Percentiles rank a stretch among this genome's conserved stretches.
Conservation (phyloP, 2,797 vertebrate species). For the Nyctalus aviator region DNA sequence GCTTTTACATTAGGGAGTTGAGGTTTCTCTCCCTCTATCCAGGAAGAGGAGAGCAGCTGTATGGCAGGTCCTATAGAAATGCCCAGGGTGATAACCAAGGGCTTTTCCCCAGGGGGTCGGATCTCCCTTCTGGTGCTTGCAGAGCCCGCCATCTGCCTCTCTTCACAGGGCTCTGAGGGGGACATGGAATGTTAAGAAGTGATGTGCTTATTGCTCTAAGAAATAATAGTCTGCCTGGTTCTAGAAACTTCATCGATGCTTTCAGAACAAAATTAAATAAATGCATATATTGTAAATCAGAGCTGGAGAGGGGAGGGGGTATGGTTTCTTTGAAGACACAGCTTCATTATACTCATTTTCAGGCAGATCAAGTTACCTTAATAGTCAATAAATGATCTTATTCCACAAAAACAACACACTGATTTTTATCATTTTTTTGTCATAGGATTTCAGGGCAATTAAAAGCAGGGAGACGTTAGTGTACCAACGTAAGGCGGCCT, state of each 20-base stretch:
- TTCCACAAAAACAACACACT: background rate
- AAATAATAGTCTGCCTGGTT: background rate
- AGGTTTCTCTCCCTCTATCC: background rate
- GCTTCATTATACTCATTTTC: conserved; percentile 36
- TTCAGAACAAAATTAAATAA: background rate
- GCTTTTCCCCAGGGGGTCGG: background rate
- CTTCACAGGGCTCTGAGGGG: background rate
- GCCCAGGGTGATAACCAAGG: background rate
- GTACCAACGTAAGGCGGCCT: background rate
- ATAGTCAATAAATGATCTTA: conserved; percentile 20
- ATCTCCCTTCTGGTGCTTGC: background rate
- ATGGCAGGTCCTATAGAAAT: background rate
- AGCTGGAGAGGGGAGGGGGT: background rate
- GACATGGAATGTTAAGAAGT: background rate
- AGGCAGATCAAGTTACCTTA: conserved; percentile 44
- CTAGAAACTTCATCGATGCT: background rate
- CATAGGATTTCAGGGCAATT: conserved; percentile 24
- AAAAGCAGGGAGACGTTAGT: background rate
- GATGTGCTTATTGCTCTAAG: background rate
- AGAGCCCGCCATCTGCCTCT: background rate
- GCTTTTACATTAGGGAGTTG: background rate
- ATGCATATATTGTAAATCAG: background rate
- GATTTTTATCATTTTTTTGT: conserved; percentile 36
- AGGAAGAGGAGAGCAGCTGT: background rate
- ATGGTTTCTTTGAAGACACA: conserved; percentile 4